Percentiles rank a stretch among this genome's conserved stretches.
These are phyloP conservation scores for Cotesia congregata DNA, from an alignment of 2,888 invertebrate genomes.

Conservation along the genomic window DNA sequence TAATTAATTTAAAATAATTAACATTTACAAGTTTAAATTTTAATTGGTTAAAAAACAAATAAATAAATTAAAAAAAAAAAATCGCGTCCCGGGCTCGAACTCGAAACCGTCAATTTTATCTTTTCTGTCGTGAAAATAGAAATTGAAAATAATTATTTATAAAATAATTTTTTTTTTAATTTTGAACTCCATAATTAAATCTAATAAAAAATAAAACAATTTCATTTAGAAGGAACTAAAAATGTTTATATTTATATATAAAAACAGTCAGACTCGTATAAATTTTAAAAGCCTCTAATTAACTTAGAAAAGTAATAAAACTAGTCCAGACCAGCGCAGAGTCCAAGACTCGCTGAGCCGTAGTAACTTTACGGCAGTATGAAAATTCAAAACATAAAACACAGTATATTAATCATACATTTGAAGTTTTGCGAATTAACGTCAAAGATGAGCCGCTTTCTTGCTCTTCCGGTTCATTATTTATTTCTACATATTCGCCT, in stretches of 20 bases:
- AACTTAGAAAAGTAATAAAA: constrained; percentile 26
- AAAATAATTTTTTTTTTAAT: neutral
- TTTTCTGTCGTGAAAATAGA: too few species aligned
- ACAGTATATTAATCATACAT: constrained; percentile 18
- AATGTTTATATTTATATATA: neutral
- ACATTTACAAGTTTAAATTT: too few species aligned
- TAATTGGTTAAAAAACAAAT: too few species aligned
- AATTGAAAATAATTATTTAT: too few species aligned
- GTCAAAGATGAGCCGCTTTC: constrained; percentile 55
- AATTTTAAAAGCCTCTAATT: constrained; percentile 13
- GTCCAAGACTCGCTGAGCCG: constrained; percentile 33
- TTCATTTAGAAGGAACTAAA: neutral
- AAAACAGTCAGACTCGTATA: neutral
- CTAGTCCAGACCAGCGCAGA: neutral
- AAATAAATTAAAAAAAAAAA: neutral
- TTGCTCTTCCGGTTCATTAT: constrained; percentile 55
- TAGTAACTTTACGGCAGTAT: constrained; percentile 29
- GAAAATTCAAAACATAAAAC: constrained; percentile 26
- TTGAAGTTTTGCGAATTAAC: constrained; percentile 16
- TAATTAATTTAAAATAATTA: too few species aligned
- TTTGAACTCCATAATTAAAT: neutral
- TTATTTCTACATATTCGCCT: constrained; percentile 35
- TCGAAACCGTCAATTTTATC: neutral
- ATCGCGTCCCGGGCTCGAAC: neutral
- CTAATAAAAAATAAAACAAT: neutral